These are phyloP conservation scores for Drosophila imparisetae DNA, from an alignment of 2,888 invertebrate genomes.

Conservation along the genomic window DNA sequence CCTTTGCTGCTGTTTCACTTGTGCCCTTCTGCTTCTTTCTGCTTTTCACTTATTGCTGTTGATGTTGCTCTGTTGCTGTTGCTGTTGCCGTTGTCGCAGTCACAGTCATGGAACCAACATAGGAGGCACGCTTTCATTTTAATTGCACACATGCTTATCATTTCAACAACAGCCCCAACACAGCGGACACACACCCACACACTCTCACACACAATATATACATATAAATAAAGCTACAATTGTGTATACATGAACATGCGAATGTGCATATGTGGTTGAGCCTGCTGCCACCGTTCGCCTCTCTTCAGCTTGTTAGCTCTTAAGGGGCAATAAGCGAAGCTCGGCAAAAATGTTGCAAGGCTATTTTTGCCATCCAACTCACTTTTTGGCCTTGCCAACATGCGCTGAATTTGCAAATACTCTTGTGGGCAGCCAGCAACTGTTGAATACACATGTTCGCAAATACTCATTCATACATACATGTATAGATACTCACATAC, in stretches of 20 bases:
- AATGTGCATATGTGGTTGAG: constrained; percentile 14
- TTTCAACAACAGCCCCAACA: constrained; percentile 72
- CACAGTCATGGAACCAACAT: constrained; percentile 43
- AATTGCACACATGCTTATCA: constrained; percentile 81
- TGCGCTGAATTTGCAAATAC: constrained; percentile 56
- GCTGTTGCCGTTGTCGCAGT: constrained; percentile 32
- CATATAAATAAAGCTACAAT: constrained; percentile 12
- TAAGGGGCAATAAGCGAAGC: constrained; percentile 26
- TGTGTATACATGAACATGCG: not conserved
- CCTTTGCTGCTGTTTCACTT: constrained; percentile 24
- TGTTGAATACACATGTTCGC: constrained; percentile 59
- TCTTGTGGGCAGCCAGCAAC: constrained; percentile 50
- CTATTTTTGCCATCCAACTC: constrained; percentile 65
- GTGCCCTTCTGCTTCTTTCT: constrained; percentile 5
- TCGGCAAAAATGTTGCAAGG: constrained; percentile 50
- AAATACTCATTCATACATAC: constrained; percentile 7
- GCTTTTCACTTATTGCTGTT: constrained; percentile 6
- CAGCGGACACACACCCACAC: constrained; percentile 1
- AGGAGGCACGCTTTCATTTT: constrained; percentile 77
- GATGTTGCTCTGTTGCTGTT: constrained; percentile 14
- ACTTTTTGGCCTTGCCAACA: constrained; percentile 43
- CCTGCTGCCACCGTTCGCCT: constrained; percentile 22
- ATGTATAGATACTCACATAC: constrained; percentile 10
- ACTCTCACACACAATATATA: constrained; percentile 9
- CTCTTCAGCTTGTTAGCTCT: constrained; percentile 67